A percentile compares a stretch with the other conserved stretches of the same genome.
Evolutionary conservation across 2,113 vertebrate genomes (phyloP).

Genomic region (Leptobrachium ailaonicum): DNA sequence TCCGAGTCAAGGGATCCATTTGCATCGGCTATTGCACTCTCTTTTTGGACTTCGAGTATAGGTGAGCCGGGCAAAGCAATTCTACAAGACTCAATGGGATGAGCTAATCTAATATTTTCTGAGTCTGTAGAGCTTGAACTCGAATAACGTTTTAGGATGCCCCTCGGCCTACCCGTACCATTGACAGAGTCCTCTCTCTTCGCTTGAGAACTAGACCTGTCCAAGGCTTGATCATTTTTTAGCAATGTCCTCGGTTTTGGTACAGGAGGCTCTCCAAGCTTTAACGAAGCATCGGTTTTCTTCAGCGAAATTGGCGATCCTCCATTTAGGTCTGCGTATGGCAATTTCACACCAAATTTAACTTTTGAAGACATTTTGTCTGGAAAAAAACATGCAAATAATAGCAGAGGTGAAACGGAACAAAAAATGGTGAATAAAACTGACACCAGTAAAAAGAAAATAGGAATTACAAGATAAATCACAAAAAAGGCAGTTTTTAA

Average conservation of each 20-base stretch:
- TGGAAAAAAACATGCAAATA: conserved; percentile 63
- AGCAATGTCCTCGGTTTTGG: conserved; percentile 84
- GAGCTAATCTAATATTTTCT: conserved; percentile 60
- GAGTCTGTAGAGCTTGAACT: conserved; percentile 80
- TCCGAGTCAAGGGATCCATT: conserved; percentile 59
- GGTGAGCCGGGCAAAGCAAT: conserved; percentile 52
- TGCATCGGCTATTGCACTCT: conserved; percentile 43
- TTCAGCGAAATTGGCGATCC: conserved; percentile 40
- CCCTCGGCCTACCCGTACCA: conserved; percentile 58
- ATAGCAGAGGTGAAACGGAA: conserved; percentile 53
- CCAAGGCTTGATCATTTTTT: conserved; percentile 57
- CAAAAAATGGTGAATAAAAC: conserved; percentile 3
- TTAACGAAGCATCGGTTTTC: conserved; percentile 54
- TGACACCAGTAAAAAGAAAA: background rate
- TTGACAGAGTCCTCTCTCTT: conserved; percentile 53
- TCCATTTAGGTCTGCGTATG: conserved; percentile 54
- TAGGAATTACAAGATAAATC: background rate
- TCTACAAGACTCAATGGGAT: conserved; percentile 60
- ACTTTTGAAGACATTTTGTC: conserved; percentile 61
- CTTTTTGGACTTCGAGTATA: conserved; percentile 65
- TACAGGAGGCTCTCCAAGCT: conserved; percentile 69
- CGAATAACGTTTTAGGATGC: conserved; percentile 73
- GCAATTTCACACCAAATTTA: conserved; percentile 54
- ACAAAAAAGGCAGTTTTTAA: conserved; percentile 8
- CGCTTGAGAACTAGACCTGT: conserved; percentile 50